Evolutionary conservation across 2,113 vertebrate species (phyloP), one percentile per base, ranked within the genome.

Genomic region (Eubucco bourcierii): DNA sequence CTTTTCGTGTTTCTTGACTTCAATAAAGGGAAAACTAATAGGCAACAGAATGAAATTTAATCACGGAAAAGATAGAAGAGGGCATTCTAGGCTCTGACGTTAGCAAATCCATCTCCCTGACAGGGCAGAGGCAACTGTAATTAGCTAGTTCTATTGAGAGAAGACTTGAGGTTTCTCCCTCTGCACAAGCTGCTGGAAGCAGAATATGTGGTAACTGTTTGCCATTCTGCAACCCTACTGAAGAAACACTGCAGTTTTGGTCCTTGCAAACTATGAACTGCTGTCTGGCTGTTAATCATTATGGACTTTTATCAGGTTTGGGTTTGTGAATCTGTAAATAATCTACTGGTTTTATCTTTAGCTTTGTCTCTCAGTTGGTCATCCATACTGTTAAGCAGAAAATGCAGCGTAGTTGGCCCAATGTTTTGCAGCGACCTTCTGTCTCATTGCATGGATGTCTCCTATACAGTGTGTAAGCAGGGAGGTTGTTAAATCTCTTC

Each of bases 201-300:
- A 39, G 60, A 70, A 64, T 16, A 2, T 10, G 27, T 68, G 25
- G 41, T 44, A 44, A n/a, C 28, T 83, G 21, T 41, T 77, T 4
- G 3, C 64, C 29, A 34, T 61, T 81, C 46, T 80, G 31, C 15
- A 71, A 10, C 58, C 24, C n/a, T 20, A 1, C 16, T 56, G 90
- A 41, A 39, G 68, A 13, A 70, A 14, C 63, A 6, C 44, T 33
- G 13, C 37, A 12, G 4, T 87, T 89, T 85, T 8, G 16, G 60
- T 66, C 73, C 58, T 70, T 47, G 44, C 0, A 3, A 44, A 46
- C 81, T 73, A 13, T 25, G 9, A 34, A 83, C 63, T 55, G 39
- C 60, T 87, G 31, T 46, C 50, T 84, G 72, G 16, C 85, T 90
- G 91, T 96, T 93, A 97, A 95, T 94, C 63, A 94, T 96, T 96